phyloP scores from a whole-genome alignment of 1,140 invertebrate species.

The Lamellibrachia luymesi region DNA sequence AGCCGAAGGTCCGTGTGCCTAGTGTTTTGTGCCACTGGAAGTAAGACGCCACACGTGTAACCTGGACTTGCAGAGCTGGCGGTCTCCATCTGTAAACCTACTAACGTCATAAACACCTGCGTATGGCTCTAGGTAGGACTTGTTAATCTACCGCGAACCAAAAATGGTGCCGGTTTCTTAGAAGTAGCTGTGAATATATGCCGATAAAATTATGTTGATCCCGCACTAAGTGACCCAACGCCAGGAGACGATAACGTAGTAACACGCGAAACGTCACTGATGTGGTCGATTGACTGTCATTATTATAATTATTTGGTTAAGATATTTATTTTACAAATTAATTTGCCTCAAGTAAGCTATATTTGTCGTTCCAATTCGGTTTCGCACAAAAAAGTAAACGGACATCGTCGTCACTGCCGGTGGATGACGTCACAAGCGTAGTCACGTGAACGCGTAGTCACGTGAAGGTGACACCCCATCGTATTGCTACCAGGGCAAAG shows the following conservation, averaged over 20 bases:
- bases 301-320: too few relatives aligned
- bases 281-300: too few relatives aligned
- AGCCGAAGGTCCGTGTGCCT: not conserved
- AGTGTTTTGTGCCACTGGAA: not conserved
- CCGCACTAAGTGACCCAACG: not conserved
- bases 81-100: not conserved
- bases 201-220: not conserved
- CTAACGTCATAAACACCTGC: not conserved
- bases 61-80: not conserved
- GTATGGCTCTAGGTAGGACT: not conserved
- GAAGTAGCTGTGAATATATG: not conserved
- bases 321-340: too few relatives aligned
- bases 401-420: not conserved
- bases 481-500: not conserved
- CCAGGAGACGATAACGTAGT: too few relatives aligned
- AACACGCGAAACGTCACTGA: too few relatives aligned
- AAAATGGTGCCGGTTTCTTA: not conserved
- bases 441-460: not conserved
- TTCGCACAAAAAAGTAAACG: not conserved
- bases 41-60: not conserved
- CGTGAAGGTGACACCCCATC: not conserved
- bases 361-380: too few relatives aligned
- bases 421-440: not conserved
- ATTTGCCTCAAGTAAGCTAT: too few relatives aligned
- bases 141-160: not conserved